Conservation (phyloP, 2,888 invertebrate species). For the Slavum lentiscoides region DNA sequence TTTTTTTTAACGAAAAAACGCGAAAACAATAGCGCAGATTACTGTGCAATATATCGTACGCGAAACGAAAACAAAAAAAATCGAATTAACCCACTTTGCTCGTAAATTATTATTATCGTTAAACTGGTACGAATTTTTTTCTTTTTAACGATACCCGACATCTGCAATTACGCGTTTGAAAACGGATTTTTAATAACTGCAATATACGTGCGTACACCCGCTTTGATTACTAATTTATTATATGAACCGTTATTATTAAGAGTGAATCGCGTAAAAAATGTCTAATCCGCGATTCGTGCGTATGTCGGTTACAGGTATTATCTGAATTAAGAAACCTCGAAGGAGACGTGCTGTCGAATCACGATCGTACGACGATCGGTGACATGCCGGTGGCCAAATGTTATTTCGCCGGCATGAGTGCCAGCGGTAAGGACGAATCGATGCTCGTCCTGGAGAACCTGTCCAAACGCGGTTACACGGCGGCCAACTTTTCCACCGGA, state of each 20-base stretch:
- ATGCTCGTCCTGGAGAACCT: constrained; percentile 77
- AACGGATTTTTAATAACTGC: too few relatives aligned
- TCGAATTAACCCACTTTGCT: constrained; percentile 19
- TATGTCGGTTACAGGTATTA: constrained; percentile 32
- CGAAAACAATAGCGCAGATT: constrained; percentile 6
- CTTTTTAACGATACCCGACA: too few relatives aligned
- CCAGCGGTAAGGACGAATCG: constrained; percentile 65
- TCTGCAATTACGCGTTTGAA: too few relatives aligned
- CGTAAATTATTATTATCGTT: background rate
- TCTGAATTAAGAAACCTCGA: constrained; percentile 36
- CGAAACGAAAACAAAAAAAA: background rate
- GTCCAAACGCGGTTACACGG: constrained; percentile 67
- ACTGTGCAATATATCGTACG: background rate
- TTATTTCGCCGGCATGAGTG: constrained; percentile 69
- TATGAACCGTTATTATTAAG: too few relatives aligned
- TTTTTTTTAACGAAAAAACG: constrained; percentile 5
- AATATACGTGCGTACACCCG: too few relatives aligned
- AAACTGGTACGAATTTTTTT: too few relatives aligned
- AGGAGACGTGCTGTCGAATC: constrained; percentile 15
- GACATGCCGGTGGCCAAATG: constrained; percentile 72
- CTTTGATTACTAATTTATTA: too few relatives aligned
- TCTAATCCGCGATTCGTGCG: too few relatives aligned
- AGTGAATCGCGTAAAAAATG: too few relatives aligned
- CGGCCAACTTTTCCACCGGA: constrained; percentile 72
- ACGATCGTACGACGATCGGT: constrained; percentile 60